Conservation (phyloP, 2,888 invertebrate genomes). For the Eutolmus rufibarbis region DNA sequence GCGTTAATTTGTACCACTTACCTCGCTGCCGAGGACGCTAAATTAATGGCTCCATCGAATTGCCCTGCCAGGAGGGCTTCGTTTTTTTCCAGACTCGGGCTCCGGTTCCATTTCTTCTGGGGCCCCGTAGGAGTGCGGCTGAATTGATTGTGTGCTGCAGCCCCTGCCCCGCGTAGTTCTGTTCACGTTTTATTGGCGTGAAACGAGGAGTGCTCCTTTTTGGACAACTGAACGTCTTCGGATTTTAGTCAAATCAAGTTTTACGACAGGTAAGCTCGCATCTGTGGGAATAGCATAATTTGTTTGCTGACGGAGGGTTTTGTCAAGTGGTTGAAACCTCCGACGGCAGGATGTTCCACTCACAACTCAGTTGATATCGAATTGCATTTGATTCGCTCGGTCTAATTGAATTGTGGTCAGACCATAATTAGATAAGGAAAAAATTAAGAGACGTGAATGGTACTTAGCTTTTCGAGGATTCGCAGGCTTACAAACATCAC, state of each 20-base stretch:
- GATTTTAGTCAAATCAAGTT: conserved; percentile 28
- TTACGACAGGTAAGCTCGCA: background rate
- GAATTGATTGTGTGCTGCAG: background rate
- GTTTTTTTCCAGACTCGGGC: background rate
- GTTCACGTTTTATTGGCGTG: conserved; percentile 29
- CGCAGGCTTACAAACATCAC: background rate
- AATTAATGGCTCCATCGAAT: conserved; percentile 45
- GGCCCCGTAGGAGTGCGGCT: background rate
- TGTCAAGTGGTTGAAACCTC: background rate
- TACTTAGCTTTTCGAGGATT: background rate
- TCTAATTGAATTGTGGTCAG: background rate
- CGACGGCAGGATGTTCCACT: background rate
- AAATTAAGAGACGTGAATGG: background rate
- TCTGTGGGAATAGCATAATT: background rate
- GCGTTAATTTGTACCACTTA: conserved; percentile 40
- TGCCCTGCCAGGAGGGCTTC: conserved; percentile 43
- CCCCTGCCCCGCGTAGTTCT: background rate
- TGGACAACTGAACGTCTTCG: background rate
- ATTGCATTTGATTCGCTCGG: background rate
- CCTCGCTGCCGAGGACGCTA: conserved; percentile 19
- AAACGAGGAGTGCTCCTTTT: conserved; percentile 23
- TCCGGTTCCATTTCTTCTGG: background rate
- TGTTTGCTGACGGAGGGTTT: background rate
- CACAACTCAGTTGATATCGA: background rate
- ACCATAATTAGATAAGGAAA: background rate